Percentiles rank a stretch among this genome's conserved stretches.
phyloP scores from a whole-genome alignment of 53 echinoderm and acorn worm species.

The Glandiceps talaboti region DNA sequence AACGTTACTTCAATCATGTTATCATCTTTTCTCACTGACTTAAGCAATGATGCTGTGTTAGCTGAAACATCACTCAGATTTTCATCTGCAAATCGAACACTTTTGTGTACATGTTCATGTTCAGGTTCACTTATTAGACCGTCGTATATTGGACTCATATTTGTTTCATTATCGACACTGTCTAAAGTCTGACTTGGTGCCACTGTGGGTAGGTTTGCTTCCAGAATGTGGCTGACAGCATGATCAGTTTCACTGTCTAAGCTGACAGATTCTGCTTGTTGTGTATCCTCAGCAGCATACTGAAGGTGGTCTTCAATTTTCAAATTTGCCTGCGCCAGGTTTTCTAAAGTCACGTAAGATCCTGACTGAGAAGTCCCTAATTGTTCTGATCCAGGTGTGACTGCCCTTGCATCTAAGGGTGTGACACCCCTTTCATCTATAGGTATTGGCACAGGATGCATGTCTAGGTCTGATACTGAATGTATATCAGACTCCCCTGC shows the following conservation, averaged over 20 bases:
- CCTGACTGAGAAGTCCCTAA: too few relatives aligned
- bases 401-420: not conserved
- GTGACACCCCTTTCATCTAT: not conserved
- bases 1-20: not conserved
- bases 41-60: not conserved
- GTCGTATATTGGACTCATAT: not conserved
- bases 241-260: not conserved
- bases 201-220: not conserved
- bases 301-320: not conserved
- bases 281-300: not conserved
- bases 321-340: not conserved
- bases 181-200: too few relatives aligned
- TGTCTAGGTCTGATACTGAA: conserved; percentile 47
- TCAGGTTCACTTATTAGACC: not conserved
- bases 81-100: not conserved
- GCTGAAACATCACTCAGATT: not conserved
- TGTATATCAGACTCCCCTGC: conserved; percentile 38
- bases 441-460: not conserved
- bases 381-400: too few relatives aligned
- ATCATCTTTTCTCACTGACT: not conserved
- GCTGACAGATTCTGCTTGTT: not conserved
- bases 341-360: not conserved
- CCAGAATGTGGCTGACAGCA: too few relatives aligned
- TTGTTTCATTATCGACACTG: not conserved
- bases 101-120: not conserved